Percentiles rank a stretch among this genome's conserved stretches.
Evolutionary conservation across 2,797 vertebrate species (phyloP).

Genomic region (Sebastiscus tertius): DNA sequence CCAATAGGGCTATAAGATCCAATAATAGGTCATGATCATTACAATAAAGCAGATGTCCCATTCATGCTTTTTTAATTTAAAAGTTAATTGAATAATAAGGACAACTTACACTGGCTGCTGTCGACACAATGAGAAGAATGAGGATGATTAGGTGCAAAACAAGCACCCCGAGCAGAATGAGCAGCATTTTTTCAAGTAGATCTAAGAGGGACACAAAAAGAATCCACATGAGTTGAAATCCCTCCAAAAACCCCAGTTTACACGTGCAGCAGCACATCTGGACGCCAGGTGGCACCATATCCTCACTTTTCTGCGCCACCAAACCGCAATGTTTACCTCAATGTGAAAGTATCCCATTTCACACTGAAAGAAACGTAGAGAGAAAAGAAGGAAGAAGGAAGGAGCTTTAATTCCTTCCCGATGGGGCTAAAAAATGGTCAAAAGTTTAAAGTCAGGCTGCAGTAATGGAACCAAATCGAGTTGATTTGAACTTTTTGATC

Average conservation of each 20-base stretch:
- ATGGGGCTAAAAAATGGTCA: neutral
- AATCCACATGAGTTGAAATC: neutral
- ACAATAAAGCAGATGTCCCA: neutral
- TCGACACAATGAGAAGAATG: slow-evolving; percentile 92
- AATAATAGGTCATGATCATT: neutral
- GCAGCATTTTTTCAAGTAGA: slow-evolving; percentile 90
- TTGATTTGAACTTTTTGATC: neutral
- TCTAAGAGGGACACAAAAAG: slow-evolving; percentile 47
- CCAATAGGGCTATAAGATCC: neutral
- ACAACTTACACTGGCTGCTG: slow-evolving; percentile 92
- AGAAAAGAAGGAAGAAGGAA: slow-evolving; percentile 1
- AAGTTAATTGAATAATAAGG: neutral
- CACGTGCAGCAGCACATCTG: too few species aligned
- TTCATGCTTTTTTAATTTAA: neutral
- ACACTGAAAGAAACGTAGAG: slow-evolving; percentile 26
- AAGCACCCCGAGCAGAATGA: slow-evolving; percentile 92
- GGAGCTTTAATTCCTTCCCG: slow-evolving; percentile 29
- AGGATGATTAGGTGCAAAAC: slow-evolving; percentile 91
- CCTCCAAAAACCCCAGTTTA: neutral
- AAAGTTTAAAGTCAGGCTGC: neutral
- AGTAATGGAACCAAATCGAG: neutral
- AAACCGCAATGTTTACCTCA: slow-evolving; percentile 75
- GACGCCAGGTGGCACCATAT: slow-evolving; percentile 64
- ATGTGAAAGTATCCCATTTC: slow-evolving; percentile 70
- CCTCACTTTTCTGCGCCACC: slow-evolving; percentile 20